phyloP scores from a whole-genome alignment of 2,797 vertebrate species.

The Agapornis canus region DNA sequence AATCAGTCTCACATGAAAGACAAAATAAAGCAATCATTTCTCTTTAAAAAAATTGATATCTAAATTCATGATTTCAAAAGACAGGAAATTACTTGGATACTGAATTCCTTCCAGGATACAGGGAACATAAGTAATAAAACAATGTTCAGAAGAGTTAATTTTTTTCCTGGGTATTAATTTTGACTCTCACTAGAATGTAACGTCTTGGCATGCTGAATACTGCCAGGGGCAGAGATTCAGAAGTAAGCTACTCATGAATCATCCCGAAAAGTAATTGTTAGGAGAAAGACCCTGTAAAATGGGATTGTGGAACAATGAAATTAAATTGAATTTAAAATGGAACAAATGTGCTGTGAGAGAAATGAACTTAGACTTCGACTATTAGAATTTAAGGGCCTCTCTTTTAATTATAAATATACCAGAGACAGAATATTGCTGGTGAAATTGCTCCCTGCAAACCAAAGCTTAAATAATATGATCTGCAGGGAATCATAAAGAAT shows the following conservation, averaged over 20 bases:
- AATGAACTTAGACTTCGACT: not conserved
- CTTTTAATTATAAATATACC: not conserved
- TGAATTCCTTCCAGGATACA: not conserved
- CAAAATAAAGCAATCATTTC: not conserved
- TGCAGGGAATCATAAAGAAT: not conserved
- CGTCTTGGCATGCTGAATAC: not conserved
- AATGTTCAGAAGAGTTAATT: not conserved
- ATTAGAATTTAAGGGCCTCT: not conserved
- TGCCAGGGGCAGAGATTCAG: not conserved
- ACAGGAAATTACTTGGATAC: not conserved
- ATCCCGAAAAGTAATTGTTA: not conserved
- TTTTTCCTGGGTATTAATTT: not conserved
- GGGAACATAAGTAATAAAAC: not conserved
- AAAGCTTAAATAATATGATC: not conserved
- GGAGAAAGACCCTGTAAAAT: not conserved
- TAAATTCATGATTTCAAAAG: not conserved
- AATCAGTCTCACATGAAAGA: not conserved
- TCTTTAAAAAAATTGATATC: not conserved
- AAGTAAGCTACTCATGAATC: not conserved
- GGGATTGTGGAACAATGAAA: not conserved
- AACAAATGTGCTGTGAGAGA: not conserved
- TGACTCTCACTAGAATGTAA: not conserved
- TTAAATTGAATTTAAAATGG: not conserved
- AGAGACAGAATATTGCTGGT: not conserved
- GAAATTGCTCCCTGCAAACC: not conserved